Conservation (phyloP, 2,888 invertebrate species). For the Peribatodes rhomboidaria region DNA sequence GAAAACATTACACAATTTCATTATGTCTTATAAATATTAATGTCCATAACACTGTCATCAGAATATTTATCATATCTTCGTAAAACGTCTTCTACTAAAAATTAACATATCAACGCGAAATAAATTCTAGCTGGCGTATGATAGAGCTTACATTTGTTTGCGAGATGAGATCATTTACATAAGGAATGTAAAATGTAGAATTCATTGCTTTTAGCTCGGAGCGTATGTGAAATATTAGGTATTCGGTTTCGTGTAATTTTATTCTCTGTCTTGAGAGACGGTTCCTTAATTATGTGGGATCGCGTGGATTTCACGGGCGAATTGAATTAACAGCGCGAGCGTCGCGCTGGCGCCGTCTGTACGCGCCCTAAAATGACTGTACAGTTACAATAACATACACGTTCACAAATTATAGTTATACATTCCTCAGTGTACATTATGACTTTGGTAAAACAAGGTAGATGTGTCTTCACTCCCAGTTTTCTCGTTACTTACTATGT, state of each 20-base stretch:
- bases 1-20: conserved; percentile 37
- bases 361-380: conserved; percentile 2
- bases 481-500: conserved; percentile 12
- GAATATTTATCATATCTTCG: conserved; percentile 32
- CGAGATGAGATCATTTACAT: conserved; percentile 38
- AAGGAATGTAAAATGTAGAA: conserved; percentile 37
- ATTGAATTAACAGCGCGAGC: conserved; percentile 21
- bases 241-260: conserved; percentile 42
- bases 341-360: conserved; percentile 11
- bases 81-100: conserved; percentile 26
- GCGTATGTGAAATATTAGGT: conserved; percentile 42
- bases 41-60: conserved; percentile 36
- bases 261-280: conserved; percentile 42
- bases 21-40: conserved; percentile 47
- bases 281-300: conserved; percentile 39
- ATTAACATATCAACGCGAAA: conserved; percentile 26
- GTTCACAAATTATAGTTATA: background rate
- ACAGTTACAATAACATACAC: background rate
- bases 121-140: conserved; percentile 16
- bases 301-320: conserved; percentile 28
- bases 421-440: background rate
- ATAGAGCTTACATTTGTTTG: conserved; percentile 33
- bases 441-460: background rate
- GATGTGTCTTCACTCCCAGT: background rate
- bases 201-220: conserved; percentile 38